phyloP scores from a whole-genome alignment of 2,797 vertebrate genomes.

The Neosilurus hyrtlii region DNA sequence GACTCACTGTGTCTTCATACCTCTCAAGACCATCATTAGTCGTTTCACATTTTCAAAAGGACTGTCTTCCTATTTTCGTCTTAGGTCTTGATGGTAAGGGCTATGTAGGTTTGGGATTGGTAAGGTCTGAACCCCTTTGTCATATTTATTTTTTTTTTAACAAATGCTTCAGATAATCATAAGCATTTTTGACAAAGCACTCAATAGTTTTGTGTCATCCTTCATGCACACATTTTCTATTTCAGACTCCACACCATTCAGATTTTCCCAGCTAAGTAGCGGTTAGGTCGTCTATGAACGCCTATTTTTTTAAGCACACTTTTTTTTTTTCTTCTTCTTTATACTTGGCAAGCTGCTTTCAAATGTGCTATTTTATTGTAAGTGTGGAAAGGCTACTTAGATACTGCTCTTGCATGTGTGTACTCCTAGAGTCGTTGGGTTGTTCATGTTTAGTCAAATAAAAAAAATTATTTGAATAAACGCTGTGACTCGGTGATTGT shows the following conservation, averaged over 20 bases:
- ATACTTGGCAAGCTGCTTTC: constrained; percentile 62
- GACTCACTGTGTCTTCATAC: constrained; percentile 7
- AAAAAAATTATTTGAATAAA: constrained; percentile 68
- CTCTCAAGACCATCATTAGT: constrained; percentile 35
- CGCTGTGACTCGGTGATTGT: constrained; percentile 59
- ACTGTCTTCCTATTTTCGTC: constrained; percentile 63
- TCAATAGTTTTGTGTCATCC: constrained; percentile 20
- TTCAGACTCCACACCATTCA: constrained; percentile 23
- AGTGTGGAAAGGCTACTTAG: constrained; percentile 84
- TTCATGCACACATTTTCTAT: constrained; percentile 44
- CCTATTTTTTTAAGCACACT: constrained; percentile 48
- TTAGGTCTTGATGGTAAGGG: constrained; percentile 47
- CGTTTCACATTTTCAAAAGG: constrained; percentile 44
- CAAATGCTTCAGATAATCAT: constrained; percentile 40
- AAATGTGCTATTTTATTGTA: constrained; percentile 67
- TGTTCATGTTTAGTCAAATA: constrained; percentile 80
- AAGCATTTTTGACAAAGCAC: constrained; percentile 2
- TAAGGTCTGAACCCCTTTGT: constrained; percentile 17
- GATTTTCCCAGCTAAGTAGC: constrained; percentile 50
- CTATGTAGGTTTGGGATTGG: constrained; percentile 26
- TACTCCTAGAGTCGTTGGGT: constrained; percentile 89
- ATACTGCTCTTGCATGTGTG: constrained; percentile 89
- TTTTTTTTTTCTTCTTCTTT: constrained; percentile 36
- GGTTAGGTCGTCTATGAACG: constrained; percentile 33
- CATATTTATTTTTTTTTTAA: background rate